A percentile compares a stretch with the other conserved stretches of the same genome.
These are phyloP conservation scores for Chymomyza caudatula DNA, from an alignment of 2,888 invertebrate species.

Conservation along the genomic window DNA sequence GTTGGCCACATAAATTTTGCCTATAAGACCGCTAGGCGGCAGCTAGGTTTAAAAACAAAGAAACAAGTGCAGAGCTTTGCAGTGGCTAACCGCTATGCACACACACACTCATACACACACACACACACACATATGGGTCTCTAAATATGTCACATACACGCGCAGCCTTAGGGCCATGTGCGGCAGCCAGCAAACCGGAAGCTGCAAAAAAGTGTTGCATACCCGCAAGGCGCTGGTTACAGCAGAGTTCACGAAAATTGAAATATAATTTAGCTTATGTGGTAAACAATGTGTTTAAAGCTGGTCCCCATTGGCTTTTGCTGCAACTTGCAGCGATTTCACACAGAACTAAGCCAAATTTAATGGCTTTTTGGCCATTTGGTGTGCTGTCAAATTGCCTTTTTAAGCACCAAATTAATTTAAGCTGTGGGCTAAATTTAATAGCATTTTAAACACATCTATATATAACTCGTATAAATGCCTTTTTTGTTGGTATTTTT, in stretches of 20 bases:
- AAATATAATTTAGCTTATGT: neutral
- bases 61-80: neutral
- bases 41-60: neutral
- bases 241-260: neutral
- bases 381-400: no score
- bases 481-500: neutral
- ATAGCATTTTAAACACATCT: no score
- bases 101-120: conserved; percentile 2
- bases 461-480: neutral
- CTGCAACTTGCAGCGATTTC: no score
- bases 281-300: neutral
- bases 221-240: neutral
- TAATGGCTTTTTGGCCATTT: no score
- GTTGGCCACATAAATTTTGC: conserved; percentile 20
- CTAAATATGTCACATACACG: neutral
- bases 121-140: neutral
- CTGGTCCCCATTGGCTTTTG: neutral
- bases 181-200: neutral
- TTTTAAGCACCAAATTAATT: no score
- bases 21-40: conserved; percentile 10
- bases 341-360: neutral
- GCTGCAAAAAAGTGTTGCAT: conserved; percentile 1
- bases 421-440: no score
- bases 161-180: neutral
- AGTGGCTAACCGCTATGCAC: neutral